Percentiles rank a stretch among this genome's conserved stretches.
Conservation (phyloP, 2,113 vertebrate species). For the Steatornis caripensis region DNA sequence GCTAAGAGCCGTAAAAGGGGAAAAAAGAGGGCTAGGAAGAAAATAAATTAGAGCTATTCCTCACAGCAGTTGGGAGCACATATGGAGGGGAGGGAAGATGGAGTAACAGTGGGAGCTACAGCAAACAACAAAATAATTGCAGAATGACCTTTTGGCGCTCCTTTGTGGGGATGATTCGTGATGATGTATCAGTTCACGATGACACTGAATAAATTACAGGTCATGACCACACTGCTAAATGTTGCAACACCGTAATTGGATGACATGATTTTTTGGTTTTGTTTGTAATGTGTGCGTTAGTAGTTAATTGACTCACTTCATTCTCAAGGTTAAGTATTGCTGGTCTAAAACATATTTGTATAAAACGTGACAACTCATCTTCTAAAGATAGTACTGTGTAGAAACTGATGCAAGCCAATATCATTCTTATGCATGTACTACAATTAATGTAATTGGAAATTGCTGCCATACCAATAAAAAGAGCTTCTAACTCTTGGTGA, state of each 20-base stretch:
- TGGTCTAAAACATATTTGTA: background rate
- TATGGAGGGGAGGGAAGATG: background rate
- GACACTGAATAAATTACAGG: background rate
- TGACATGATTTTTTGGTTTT: background rate
- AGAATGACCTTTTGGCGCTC: background rate
- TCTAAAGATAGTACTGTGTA: background rate
- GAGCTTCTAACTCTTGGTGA: background rate
- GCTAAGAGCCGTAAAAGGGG: background rate
- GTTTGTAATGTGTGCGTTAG: background rate
- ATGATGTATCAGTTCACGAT: background rate
- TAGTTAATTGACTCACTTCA: background rate
- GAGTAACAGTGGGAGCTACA: background rate
- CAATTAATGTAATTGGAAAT: background rate
- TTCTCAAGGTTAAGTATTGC: background rate
- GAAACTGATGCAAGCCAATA: background rate
- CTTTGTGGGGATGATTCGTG: background rate
- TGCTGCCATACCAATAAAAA: background rate
- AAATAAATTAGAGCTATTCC: background rate
- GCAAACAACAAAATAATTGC: constrained; percentile 1
- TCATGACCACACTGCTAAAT: background rate
- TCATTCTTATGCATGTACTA: background rate
- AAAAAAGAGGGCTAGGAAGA: background rate
- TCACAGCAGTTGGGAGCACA: background rate
- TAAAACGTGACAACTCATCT: background rate
- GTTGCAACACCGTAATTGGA: background rate